These are phyloP conservation scores for Otis tarda DNA, from an alignment of 2,113 vertebrate species.

Conservation along the genomic window DNA sequence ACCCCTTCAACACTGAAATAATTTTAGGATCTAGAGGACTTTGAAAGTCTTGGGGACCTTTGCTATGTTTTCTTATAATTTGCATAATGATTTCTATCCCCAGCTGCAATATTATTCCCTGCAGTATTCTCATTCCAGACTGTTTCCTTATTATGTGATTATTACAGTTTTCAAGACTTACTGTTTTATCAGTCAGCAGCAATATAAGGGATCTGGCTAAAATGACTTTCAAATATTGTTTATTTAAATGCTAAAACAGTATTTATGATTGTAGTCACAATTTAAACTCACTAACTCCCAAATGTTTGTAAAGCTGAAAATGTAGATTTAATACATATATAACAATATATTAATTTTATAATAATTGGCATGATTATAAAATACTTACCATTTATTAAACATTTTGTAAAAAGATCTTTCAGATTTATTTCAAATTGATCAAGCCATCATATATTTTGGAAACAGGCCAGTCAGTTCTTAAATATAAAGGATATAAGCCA, in stretches of 20 bases:
- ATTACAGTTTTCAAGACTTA: constrained; percentile 3
- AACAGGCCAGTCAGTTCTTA: neutral
- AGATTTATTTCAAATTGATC: neutral
- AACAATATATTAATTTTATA: neutral
- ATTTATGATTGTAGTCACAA: neutral
- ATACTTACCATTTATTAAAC: neutral
- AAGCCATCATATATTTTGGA: neutral
- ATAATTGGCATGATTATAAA: neutral
- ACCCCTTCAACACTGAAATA: neutral
- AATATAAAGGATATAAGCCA: neutral
- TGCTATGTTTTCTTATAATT: neutral
- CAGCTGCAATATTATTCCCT: neutral
- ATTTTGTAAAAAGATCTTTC: neutral
- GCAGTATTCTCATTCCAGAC: neutral
- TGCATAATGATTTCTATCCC: neutral
- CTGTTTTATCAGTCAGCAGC: constrained; percentile 1
- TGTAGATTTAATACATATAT: neutral
- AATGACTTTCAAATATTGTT: neutral
- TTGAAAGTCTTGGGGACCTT: neutral
- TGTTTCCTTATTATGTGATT: neutral
- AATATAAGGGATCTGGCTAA: neutral
- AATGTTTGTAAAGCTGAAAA: neutral
- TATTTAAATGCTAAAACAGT: neutral
- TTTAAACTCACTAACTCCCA: neutral
- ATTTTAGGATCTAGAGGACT: neutral